Evolutionary conservation across 2,113 vertebrate genomes (phyloP), one percentile per base, ranked within the genome.

Genomic region (Polyodon spathula): DNA sequence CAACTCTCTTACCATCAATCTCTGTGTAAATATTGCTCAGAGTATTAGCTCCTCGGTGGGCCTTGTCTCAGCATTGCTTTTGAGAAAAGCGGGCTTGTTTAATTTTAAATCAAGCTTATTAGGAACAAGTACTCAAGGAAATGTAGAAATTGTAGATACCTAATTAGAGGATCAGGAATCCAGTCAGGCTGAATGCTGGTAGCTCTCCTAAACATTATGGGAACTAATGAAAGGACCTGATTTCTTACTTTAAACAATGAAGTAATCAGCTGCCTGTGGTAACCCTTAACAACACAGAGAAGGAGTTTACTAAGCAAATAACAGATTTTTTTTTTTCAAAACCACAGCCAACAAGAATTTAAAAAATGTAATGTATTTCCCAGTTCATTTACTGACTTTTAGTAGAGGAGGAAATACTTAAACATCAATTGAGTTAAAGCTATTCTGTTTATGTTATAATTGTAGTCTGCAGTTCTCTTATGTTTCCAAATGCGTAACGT

Each of bases 211-310:
- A 74, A 77, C 79, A 75, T 80, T 77, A 84, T 75, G 74, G 76
- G 73, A 84, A 79, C 79, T 82, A 79, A 84, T 73, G 76, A 85
- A 83, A 83, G 76, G 77, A 78, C 72, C 73, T 63, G 75, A 77
- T 81, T 84, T 85, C 81, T 76, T 68, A 79, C 79, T 71, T 82
- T 80, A 77, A 68, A 76, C 82, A 82, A 84, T 82, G 79, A 80
- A 83, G 83, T 69, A 83, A 84, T 85, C 81, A 82, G 83, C 81
- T 85, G 86, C 82, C 78, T 82, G 78, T 66, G 81, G 85, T 88
- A 85, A 78, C 86, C 85, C 85, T 73, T 87, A 85, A 87, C 85
- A 83, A 88, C 73, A 74, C 69, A 79, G 81, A 71, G 73, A 61
- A 80, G 73, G 71, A 76, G 78, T 84, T 80, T 81, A 81, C 78